phyloP scores from a whole-genome alignment of 1,140 invertebrate species.

The Drosophila sproati region DNA sequence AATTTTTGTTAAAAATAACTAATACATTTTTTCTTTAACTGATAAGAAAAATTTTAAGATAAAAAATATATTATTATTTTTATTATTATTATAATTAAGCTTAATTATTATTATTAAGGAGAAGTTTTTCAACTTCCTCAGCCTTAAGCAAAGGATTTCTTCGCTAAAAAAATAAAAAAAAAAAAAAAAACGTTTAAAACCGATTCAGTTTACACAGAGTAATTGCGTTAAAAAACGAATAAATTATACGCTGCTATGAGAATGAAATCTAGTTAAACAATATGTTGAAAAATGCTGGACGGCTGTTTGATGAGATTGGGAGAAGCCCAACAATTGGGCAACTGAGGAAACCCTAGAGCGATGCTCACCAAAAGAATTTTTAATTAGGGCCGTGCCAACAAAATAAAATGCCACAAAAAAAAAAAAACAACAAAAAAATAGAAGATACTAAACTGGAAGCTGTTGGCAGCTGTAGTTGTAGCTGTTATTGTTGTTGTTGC shows the following conservation, averaged over 20 bases:
- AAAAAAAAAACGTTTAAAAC: background rate
- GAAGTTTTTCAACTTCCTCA: too few relatives aligned
- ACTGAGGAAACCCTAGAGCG: constrained; percentile 47
- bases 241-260: background rate
- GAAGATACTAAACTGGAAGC: constrained; percentile 36
- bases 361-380: constrained; percentile 74
- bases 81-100: too few relatives aligned
- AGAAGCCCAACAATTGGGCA: constrained; percentile 23
- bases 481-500: constrained; percentile 20
- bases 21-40: too few relatives aligned
- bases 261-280: background rate
- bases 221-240: constrained; percentile 1
- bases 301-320: constrained; percentile 6
- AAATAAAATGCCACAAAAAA: constrained; percentile 22
- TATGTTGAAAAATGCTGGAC: background rate
- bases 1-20: too few relatives aligned
- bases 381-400: constrained; percentile 64
- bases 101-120: too few relatives aligned
- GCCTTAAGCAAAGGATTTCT: too few relatives aligned
- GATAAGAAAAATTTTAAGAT: too few relatives aligned
- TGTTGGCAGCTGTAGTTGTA: constrained; percentile 19
- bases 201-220: background rate
- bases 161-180: background rate
- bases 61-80: too few relatives aligned
- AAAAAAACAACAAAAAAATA: background rate